phyloP scores from a whole-genome alignment of 2,888 invertebrate genomes.

The Cataglyphis rosenhaueri region DNA sequence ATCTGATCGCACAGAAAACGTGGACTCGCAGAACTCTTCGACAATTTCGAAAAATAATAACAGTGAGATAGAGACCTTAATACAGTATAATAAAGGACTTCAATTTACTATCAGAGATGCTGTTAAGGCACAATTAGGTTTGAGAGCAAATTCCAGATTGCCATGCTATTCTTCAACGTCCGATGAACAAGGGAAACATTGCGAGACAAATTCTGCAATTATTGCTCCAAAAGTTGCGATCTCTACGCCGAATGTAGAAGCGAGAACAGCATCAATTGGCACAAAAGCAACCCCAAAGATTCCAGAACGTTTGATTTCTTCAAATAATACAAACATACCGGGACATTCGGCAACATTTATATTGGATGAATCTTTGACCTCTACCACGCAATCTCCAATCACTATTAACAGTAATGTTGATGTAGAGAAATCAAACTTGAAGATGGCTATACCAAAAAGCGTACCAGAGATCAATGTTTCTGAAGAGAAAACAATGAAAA shows the following conservation, averaged over 20 bases:
- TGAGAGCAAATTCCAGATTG: background rate
- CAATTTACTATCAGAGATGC: conserved; percentile 45
- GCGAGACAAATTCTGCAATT: conserved; percentile 8
- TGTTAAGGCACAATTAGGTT: conserved; percentile 28
- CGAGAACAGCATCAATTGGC: background rate
- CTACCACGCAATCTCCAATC: background rate
- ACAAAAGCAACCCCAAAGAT: background rate
- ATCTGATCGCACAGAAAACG: background rate
- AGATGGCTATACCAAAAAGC: background rate
- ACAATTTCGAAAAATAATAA: background rate
- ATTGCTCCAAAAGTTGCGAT: background rate
- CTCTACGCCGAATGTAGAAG: conserved; percentile 18
- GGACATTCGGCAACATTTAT: background rate
- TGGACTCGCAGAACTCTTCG: background rate
- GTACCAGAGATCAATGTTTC: background rate
- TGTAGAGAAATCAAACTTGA: background rate
- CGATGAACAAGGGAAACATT: background rate
- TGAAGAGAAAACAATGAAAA: background rate
- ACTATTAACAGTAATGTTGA: background rate
- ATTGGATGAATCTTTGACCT: background rate
- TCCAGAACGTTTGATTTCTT: background rate
- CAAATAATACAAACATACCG: background rate
- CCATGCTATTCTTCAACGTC: background rate
- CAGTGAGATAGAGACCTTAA: conserved; percentile 2
- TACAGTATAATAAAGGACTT: background rate